phyloP scores from a whole-genome alignment of 2,113 vertebrate genomes.

The Trinectes maculatus region DNA sequence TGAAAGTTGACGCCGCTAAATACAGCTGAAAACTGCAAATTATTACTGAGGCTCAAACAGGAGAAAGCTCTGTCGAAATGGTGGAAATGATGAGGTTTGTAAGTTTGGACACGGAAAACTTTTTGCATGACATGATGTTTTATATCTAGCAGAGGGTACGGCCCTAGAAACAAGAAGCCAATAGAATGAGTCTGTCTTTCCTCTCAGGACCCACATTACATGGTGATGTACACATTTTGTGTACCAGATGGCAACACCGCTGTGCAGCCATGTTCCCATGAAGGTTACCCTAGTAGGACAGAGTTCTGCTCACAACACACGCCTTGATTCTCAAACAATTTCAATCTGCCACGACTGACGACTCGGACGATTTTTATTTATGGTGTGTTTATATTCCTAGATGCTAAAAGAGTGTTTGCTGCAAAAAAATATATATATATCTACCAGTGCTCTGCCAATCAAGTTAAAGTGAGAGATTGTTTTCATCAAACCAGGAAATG shows the following conservation, averaged over 20 bases:
- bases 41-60: slow-evolving; percentile 2
- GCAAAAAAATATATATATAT: neutral
- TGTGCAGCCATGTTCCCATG: slow-evolving; percentile 45
- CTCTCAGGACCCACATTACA: slow-evolving; percentile 27
- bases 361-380: neutral
- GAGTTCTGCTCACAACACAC: slow-evolving; percentile 23
- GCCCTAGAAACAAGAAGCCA: slow-evolving; percentile 13
- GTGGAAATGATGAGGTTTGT: neutral
- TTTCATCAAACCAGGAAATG: no score
- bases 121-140: neutral
- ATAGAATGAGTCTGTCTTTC: slow-evolving; percentile 17
- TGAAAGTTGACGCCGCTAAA: slow-evolving; percentile 29
- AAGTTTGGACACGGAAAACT: neutral
- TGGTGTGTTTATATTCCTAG: neutral
- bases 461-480: neutral
- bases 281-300: slow-evolving; percentile 60
- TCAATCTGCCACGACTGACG: neutral
- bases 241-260: slow-evolving; percentile 60
- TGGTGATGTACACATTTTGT: slow-evolving; percentile 18
- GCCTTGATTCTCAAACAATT: slow-evolving; percentile 23
- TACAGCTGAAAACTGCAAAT: slow-evolving; percentile 34
- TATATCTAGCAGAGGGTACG: neutral
- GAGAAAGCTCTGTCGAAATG: neutral
- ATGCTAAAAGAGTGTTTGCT: no score
- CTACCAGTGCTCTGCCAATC: neutral